Evolutionary conservation across 2,113 vertebrate genomes (phyloP).

Genomic region (Bombycilla garrulus): DNA sequence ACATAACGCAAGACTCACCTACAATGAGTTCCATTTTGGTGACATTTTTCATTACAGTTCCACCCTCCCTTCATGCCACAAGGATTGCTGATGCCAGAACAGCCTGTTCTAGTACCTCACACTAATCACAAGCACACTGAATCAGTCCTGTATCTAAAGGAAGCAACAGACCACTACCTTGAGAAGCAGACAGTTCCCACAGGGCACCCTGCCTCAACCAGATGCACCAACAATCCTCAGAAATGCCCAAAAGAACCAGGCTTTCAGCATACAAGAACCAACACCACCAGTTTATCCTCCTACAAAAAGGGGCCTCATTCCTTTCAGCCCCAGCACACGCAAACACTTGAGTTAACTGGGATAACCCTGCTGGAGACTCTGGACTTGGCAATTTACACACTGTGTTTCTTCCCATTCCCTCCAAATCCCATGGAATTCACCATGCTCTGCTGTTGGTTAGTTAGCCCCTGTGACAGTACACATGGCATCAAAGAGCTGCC

Average conservation of each 20-base stretch:
- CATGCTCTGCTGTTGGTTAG: background rate
- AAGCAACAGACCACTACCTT: background rate
- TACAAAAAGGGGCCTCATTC: background rate
- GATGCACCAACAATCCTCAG: background rate
- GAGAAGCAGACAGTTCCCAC: background rate
- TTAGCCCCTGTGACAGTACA: background rate
- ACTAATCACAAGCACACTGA: background rate
- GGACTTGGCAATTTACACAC: background rate
- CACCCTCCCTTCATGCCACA: background rate
- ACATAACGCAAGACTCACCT: background rate
- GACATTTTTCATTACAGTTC: background rate
- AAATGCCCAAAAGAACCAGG: background rate
- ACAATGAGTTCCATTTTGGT: background rate
- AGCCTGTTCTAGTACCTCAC: background rate
- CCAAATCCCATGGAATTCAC: background rate
- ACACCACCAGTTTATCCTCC: background rate
- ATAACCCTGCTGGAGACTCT: background rate
- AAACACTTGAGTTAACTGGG: fast-evolving
- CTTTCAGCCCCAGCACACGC: background rate
- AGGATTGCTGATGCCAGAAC: background rate
- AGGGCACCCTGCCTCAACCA: background rate
- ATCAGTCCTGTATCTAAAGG: background rate
- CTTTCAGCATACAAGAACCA: background rate
- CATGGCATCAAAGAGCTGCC: background rate
- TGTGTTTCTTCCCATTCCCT: fast-evolving